Conservation (phyloP, 2,888 invertebrate genomes). For the Erynnis tages region DNA sequence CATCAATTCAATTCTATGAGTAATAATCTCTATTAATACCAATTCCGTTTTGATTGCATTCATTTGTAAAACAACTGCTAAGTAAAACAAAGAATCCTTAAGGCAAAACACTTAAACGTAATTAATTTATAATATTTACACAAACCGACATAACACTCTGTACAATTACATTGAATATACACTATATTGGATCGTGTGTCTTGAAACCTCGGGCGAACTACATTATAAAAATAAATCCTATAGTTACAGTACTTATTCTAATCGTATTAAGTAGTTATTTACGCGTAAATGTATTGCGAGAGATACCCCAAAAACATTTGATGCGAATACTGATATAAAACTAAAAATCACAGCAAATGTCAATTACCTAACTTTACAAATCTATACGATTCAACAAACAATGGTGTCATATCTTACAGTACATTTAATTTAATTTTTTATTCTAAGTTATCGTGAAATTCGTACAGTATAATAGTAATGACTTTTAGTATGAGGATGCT, state of each 20-base stretch:
- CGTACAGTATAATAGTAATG: slow-evolving; percentile 44
- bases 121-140: slow-evolving; percentile 48
- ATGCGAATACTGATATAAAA: slow-evolving; percentile 41
- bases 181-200: slow-evolving; percentile 50
- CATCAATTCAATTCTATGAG: slow-evolving; percentile 14
- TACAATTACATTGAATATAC: slow-evolving; percentile 40
- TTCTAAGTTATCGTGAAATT: slow-evolving; percentile 45
- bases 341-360: slow-evolving; percentile 68
- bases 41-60: slow-evolving; percentile 29
- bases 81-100: slow-evolving; percentile 28
- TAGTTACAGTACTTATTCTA: slow-evolving; percentile 37
- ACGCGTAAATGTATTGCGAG: slow-evolving; percentile 40
- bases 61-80: slow-evolving; percentile 23
- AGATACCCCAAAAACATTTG: slow-evolving; percentile 38
- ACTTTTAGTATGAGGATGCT: slow-evolving; percentile 21
- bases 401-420: slow-evolving; percentile 54
- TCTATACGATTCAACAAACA: slow-evolving; percentile 42
- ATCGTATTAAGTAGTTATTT: slow-evolving; percentile 31
- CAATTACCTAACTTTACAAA: slow-evolving; percentile 53
- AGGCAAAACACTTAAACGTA: slow-evolving; percentile 3
- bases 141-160: slow-evolving; percentile 37
- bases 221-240: slow-evolving; percentile 71
- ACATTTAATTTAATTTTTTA: slow-evolving; percentile 33
- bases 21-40: slow-evolving; percentile 34
- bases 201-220: slow-evolving; percentile 57